Conservation (phyloP, 1,140 invertebrate genomes). For the Drosophila chauvacae region DNA sequence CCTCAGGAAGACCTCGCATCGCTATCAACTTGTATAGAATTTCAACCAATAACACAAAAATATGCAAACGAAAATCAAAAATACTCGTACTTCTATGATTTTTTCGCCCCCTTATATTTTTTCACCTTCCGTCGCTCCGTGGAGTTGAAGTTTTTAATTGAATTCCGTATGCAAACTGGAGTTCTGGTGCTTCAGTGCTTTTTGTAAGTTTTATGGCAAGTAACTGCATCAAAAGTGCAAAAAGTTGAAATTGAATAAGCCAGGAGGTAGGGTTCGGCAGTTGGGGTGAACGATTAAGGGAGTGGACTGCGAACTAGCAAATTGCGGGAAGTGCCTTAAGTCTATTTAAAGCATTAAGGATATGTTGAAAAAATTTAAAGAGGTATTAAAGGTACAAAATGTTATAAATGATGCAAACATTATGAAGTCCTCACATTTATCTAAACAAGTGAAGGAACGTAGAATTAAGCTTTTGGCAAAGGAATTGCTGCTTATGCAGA, state of each 20-base stretch:
- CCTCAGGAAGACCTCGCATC: constrained; percentile 11
- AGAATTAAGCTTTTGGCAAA: neutral
- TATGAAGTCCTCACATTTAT: neutral
- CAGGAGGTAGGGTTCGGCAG: neutral
- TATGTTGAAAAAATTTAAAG: constrained; percentile 6
- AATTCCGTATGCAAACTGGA: constrained; percentile 50
- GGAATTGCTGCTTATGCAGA: neutral
- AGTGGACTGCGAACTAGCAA: constrained; percentile 38
- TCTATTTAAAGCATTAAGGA: constrained; percentile 21
- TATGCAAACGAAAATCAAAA: constrained; percentile 48
- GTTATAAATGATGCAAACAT: too few relatives aligned
- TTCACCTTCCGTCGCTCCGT: neutral
- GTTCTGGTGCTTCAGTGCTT: constrained; percentile 21
- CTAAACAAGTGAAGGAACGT: neutral
- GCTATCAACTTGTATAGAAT: constrained; percentile 36
- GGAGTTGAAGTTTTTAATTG: constrained; percentile 64
- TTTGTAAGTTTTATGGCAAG: constrained; percentile 56
- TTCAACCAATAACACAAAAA: constrained; percentile 53
- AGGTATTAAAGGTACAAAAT: neutral
- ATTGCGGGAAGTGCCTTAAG: constrained; percentile 29
- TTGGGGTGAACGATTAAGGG: constrained; percentile 22
- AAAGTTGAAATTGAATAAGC: constrained; percentile 48
- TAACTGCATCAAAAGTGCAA: constrained; percentile 50
- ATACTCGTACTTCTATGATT: constrained; percentile 66
- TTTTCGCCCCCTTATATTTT: constrained; percentile 21